phyloP scores from a whole-genome alignment of 2,113 vertebrate species.

The Glaucidium brasilianum region DNA sequence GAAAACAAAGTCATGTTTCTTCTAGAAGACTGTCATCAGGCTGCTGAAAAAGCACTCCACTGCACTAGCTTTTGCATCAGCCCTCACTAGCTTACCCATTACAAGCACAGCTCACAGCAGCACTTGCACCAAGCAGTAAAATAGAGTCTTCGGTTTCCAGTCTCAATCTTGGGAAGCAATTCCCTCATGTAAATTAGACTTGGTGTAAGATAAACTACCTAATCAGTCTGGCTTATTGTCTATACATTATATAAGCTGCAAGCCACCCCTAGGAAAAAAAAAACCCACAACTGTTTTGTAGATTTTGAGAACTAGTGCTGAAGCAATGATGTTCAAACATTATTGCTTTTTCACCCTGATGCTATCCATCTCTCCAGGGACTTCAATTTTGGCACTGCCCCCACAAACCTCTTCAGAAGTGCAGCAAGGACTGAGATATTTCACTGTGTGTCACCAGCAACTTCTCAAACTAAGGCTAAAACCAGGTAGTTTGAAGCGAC shows the following conservation, averaged over 20 bases:
- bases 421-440: background rate
- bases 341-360: background rate
- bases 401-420: background rate
- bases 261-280: background rate
- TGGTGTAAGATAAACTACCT: conserved; percentile 10
- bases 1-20: conserved; percentile 52
- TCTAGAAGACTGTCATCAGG: background rate
- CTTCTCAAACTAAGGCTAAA: background rate
- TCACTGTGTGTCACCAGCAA: background rate
- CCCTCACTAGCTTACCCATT: background rate
- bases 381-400: background rate
- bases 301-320: background rate
- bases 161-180: background rate
- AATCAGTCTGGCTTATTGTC: conserved; percentile 19
- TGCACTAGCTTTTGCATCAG: background rate
- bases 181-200: conserved; percentile 34
- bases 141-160: background rate
- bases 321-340: background rate
- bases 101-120: conserved; percentile 23
- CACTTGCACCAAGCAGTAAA: background rate
- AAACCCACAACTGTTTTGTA: background rate
- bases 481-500: background rate
- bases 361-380: background rate
- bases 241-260: background rate
- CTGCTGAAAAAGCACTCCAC: conserved; percentile 23